Base-by-base conservation (phyloP, 2,888 invertebrate species). In the Charanyca ferruginea region DNA sequence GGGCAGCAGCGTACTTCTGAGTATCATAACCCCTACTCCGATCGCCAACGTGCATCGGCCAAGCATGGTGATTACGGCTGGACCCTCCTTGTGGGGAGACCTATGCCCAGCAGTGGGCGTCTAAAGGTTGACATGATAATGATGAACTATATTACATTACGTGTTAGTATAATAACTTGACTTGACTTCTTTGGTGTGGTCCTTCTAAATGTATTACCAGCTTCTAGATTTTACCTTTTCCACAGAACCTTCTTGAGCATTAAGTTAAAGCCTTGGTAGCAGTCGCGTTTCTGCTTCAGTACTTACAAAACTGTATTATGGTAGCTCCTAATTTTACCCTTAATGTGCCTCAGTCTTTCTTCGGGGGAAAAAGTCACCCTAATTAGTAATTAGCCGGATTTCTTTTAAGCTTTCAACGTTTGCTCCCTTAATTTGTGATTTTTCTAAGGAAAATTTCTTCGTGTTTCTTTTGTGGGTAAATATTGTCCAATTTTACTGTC, bases 351-450 rank as follows among this genome's bases (percentile, higher is more conserved):
- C 65, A 67, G 66, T 47, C 66, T 66, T 61, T 20, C 52, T 32
- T 67, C 51, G 35, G 42, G 4, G n/a, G 58, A 70, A 78, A 81
- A 81, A 71, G 71, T 80, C 75, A 72, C 71, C 66, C 71, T 80
- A 77, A 80, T 81, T 82, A 80, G 55, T 67, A 80, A 81, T 82
- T 82, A 80, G 62, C 48, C 44, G 68, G 77, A 68, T 74, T 73
- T 72, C 66, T 79, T 79, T 76, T 63, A 73, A 77, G 64, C 60
- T 69, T 69, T 60, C 61, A 38, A 16, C 53, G 57, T 65, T 66
- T 59, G 11, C 13, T 55, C 28, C 54, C 64, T 54, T 70, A 69
- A 69, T 65, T 78, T 78, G 61, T 68, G 72, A 73, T 67, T 18
- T 72, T 64, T 64, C 23, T 32, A n/a, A 35, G 52, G 16, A 49